These are phyloP conservation scores for Atractosteus spatula DNA, from an alignment of 2,113 vertebrate species.

Conservation along the genomic window DNA sequence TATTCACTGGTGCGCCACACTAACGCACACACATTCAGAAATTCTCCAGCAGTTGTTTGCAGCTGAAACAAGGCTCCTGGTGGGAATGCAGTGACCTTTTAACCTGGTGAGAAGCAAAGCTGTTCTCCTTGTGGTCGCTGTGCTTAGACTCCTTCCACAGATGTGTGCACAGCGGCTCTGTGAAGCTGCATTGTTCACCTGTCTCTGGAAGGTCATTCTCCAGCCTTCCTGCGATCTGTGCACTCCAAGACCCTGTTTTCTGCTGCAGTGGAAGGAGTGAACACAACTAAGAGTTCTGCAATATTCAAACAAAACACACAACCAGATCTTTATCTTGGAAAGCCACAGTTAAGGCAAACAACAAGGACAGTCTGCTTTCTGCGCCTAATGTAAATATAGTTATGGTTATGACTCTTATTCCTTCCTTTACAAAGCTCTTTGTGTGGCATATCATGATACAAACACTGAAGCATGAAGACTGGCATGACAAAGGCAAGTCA, in stretches of 20 bases:
- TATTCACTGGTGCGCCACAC: constrained; percentile 61
- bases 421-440: constrained; percentile 31
- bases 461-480: constrained; percentile 53
- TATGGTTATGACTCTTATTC: constrained; percentile 49
- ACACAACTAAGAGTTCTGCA: constrained; percentile 54
- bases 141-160: constrained; percentile 19
- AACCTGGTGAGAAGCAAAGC: constrained; percentile 63
- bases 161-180: constrained; percentile 36
- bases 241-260: constrained; percentile 54
- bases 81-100: constrained; percentile 86
- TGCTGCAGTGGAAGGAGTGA: constrained; percentile 53
- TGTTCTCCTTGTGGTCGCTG: constrained; percentile 32
- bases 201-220: background rate
- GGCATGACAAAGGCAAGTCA: constrained; percentile 46
- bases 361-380: constrained; percentile 27
- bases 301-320: constrained; percentile 48
- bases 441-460: constrained; percentile 48
- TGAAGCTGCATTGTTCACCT: constrained; percentile 48
- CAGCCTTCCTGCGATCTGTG: constrained; percentile 42
- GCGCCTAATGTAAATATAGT: constrained; percentile 17
- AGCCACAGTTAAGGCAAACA: constrained; percentile 30
- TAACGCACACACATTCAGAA: constrained; percentile 74
- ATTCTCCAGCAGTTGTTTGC: constrained; percentile 67
- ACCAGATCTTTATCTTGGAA: constrained; percentile 59
- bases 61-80: constrained; percentile 73